Percentiles rank a stretch among this genome's conserved stretches.
phyloP scores from a whole-genome alignment of 2,113 vertebrate genomes.

The Brevimyrus niger region DNA sequence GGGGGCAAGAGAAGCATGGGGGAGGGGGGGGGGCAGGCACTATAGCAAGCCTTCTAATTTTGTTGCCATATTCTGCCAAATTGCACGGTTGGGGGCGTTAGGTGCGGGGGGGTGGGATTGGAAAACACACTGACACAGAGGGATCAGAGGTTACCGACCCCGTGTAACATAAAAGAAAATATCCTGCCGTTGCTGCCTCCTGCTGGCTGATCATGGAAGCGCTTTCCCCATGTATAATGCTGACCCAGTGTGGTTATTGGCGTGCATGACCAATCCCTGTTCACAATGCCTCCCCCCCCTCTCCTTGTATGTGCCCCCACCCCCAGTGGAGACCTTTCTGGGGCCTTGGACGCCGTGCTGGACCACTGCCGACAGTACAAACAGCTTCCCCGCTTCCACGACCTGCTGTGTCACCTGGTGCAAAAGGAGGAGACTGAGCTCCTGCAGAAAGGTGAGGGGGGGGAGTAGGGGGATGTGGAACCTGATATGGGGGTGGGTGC shows the following conservation, averaged over 20 bases:
- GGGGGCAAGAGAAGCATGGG: constrained; percentile 17
- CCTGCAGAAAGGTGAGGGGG: constrained; percentile 76
- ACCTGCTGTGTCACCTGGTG: constrained; percentile 72
- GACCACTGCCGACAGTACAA: constrained; percentile 69
- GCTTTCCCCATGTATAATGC: background rate
- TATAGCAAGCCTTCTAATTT: constrained; percentile 53
- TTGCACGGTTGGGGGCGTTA: constrained; percentile 34
- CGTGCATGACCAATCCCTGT: background rate
- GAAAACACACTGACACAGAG: constrained; percentile 11
- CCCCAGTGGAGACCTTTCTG: constrained; percentile 64
- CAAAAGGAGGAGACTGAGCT: constrained; percentile 77
- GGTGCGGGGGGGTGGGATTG: background rate
- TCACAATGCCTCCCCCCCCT: background rate
- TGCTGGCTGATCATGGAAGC: background rate
- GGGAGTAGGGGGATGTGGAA: background rate
- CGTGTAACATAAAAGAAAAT: background rate
- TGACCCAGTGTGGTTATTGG: background rate
- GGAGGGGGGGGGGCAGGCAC: constrained; percentile 26
- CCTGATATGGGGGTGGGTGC: background rate
- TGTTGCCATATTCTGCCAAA: constrained; percentile 61
- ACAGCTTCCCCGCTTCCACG: constrained; percentile 68
- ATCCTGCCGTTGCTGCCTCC: background rate
- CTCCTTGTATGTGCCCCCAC: constrained; percentile 28
- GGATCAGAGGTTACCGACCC: constrained; percentile 31
- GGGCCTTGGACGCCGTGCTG: constrained; percentile 65